A percentile compares a stretch with the other conserved stretches of the same genome.
Conservation (phyloP, 2,113 vertebrate genomes). For the Hypanus sabinus region DNA sequence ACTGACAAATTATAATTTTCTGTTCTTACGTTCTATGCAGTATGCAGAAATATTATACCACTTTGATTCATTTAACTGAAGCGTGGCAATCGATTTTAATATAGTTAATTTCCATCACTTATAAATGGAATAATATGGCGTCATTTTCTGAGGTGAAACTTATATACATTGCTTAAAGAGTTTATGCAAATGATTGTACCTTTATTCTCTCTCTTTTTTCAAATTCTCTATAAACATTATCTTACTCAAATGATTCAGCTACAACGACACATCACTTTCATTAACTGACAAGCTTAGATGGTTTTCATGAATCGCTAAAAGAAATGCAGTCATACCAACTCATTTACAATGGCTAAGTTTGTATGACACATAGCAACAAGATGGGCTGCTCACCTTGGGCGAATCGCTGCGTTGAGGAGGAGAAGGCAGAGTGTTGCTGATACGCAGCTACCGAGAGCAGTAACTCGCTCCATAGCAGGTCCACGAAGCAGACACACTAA, state of each 20-base stretch:
- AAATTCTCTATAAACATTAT: background rate
- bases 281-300: background rate
- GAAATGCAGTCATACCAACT: background rate
- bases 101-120: background rate
- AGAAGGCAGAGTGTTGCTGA: constrained; percentile 72
- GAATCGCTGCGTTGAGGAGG: constrained; percentile 62
- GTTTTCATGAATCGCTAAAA: background rate
- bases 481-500: constrained; percentile 47
- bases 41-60: background rate
- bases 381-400: constrained; percentile 76
- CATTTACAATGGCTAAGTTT: background rate
- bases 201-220: no score
- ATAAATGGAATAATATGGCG: background rate
- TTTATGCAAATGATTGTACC: background rate
- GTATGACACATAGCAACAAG: background rate
- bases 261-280: background rate
- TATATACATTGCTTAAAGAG: background rate
- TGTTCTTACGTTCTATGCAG: background rate
- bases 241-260: background rate
- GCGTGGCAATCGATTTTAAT: background rate
- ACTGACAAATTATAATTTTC: background rate
- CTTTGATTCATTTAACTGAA: background rate
- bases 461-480: constrained; percentile 71
- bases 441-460: constrained; percentile 64
- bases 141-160: background rate